Conservation (phyloP, 2,113 vertebrate species). For the Solenodon paradoxus region DNA sequence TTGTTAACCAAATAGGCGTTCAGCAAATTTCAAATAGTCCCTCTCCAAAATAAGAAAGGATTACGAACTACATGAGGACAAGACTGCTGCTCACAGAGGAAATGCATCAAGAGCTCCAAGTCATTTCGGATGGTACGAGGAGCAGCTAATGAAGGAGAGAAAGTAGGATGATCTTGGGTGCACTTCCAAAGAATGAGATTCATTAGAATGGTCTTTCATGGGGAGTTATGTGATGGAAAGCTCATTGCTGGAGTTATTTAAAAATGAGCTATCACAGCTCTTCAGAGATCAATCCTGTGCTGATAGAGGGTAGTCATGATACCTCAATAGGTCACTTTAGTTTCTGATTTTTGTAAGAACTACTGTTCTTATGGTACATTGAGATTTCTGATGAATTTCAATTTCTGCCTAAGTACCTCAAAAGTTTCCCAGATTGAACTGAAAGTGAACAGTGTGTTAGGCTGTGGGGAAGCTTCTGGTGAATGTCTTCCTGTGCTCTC, state of each 20-base stretch:
- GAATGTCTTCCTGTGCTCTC: background rate
- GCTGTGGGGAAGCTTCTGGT: background rate
- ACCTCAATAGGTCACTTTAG: conserved; percentile 51
- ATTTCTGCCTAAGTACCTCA: conserved; percentile 35
- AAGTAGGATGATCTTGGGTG: conserved; percentile 69
- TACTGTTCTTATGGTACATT: conserved; percentile 40
- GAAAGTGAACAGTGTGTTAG: background rate
- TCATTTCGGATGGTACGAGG: conserved; percentile 45
- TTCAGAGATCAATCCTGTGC: conserved; percentile 29
- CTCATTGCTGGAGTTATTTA: conserved; percentile 62
- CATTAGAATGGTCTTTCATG: conserved; percentile 45
- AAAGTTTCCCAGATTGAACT: background rate
- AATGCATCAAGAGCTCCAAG: background rate
- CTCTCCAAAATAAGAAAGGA: conserved; percentile 11
- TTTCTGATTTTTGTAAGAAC: conserved; percentile 39
- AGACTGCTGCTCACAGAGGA: background rate
- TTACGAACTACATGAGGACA: background rate
- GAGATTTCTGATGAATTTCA: conserved; percentile 38
- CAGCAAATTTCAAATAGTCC: background rate
- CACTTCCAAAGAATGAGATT: conserved; percentile 60
- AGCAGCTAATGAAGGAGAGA: conserved; percentile 67
- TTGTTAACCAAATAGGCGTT: too few species aligned
- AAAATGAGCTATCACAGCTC: conserved; percentile 57
- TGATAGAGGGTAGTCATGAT: conserved; percentile 32
- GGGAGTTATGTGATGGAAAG: conserved; percentile 54